Base-by-base conservation (phyloP, 2,888 invertebrate genomes). In the Tromatobia lineatoria region DNA sequence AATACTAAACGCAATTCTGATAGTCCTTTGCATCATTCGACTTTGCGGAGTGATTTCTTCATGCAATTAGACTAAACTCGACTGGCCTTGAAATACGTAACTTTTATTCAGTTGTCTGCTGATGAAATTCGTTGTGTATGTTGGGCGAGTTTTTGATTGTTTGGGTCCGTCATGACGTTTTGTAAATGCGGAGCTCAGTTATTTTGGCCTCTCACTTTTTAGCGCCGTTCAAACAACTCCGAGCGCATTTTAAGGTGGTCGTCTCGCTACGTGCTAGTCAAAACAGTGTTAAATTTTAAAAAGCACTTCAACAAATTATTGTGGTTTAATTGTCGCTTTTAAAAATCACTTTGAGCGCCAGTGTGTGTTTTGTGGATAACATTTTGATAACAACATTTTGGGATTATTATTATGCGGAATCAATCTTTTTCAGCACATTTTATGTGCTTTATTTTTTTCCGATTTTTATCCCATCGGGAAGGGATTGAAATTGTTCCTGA, bases 41-140 rank as follows among this genome's bases (percentile, higher is more conserved):
- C 52, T 52, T 80, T 45, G 13, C 54, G 18, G 47, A 0, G 15
- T 59, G 29, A 52, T 77, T 82, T 75, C 78, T 75, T n/a, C 69
- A 59, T 45, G 59, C 61, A 61, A 79, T 82, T 54, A 66, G 52
- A 59, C 59, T n/a, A n/a, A 29, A 54, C 42, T 11, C 45, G 29
- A 20, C 11, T n/a, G 34, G 38, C 59, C 54, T 75, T 61, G 59
- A 59, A 71, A 67, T 18, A n/a, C 2, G 29, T 52, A n/a, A 15
- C 25, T 67, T 75, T 61, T 52, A 66, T 73, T 66, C 66, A 34
- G 25, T 57, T 20, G 23, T 61, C 38, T 64, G 82, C 75, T 87
- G 87, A 87, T 87, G 87, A 87, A 87, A 87, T 80, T 77, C 54
- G 10, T 34, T 20, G 23, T 7, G 8, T 54, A 15, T 78, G 29